A percentile compares a stretch with the other conserved stretches of the same genome.
phyloP scores from a whole-genome alignment of 2,113 vertebrate genomes.

The Isichthys henryi region DNA sequence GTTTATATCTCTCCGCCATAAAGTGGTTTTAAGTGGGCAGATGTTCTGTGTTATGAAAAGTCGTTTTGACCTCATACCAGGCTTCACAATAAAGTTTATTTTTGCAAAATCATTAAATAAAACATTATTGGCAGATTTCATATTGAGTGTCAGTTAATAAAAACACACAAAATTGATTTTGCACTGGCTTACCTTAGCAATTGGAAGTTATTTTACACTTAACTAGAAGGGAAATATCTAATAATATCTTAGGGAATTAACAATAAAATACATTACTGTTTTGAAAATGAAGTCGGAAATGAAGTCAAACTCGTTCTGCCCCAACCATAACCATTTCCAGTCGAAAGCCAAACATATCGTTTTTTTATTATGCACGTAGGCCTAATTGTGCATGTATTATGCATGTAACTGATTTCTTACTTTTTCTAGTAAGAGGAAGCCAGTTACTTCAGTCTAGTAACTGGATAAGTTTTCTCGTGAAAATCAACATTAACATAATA shows the following conservation, averaged over 20 bases:
- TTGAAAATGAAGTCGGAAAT: neutral
- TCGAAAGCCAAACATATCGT: too few species aligned
- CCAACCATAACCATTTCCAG: too few species aligned
- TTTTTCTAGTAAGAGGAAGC: neutral
- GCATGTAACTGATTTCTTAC: neutral
- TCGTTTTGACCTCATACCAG: neutral
- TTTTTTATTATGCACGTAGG: neutral
- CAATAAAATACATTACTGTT: neutral
- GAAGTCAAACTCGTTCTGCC: too few species aligned
- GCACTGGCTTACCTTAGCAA: neutral
- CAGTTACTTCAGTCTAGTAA: neutral
- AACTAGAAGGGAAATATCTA: neutral
- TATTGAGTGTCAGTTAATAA: neutral
- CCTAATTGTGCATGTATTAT: too few species aligned
- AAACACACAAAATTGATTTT: neutral
- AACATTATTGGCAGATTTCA: neutral
- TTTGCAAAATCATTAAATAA: neutral
- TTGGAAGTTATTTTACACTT: neutral
- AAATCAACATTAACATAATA: neutral
- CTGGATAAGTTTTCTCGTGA: neutral
- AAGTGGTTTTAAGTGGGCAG: neutral
- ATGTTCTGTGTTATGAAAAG: constrained; percentile 1
- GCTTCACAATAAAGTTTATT: neutral
- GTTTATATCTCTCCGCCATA: neutral
- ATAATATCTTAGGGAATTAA: neutral